Evolutionary conservation across 2,888 invertebrate species (phyloP).

Genomic region (Octodonta nipae): DNA sequence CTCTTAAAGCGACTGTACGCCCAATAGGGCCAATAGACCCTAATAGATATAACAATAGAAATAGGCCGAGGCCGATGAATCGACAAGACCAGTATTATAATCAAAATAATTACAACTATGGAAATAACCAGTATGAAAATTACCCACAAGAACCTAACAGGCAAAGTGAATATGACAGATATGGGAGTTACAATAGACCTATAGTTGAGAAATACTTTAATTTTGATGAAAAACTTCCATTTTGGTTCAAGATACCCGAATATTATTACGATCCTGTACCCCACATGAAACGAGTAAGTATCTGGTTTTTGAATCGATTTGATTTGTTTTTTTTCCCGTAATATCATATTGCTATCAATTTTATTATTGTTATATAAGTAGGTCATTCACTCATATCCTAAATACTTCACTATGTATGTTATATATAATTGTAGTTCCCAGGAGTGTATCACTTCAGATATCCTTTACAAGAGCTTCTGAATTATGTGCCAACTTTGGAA

Average conservation of each 20-base stretch:
- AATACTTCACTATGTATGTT: not conserved
- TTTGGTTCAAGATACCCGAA: conserved; percentile 61
- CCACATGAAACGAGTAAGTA: conserved; percentile 59
- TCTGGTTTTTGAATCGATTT: too few species aligned
- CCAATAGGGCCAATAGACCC: conserved; percentile 44
- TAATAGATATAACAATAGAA: conserved; percentile 16
- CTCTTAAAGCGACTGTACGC: conserved; percentile 63
- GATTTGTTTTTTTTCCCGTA: too few species aligned
- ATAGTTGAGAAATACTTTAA: conserved; percentile 56
- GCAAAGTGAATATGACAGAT: conserved; percentile 5
- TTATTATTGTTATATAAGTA: too few species aligned
- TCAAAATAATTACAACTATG: conserved; percentile 6
- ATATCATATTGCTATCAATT: too few species aligned
- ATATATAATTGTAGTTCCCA: conserved; percentile 50
- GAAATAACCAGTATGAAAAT: conserved; percentile 1
- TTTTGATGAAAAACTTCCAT: conserved; percentile 68
- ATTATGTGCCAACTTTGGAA: conserved; percentile 51
- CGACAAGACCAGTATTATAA: conserved; percentile 5
- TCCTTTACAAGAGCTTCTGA: conserved; percentile 65
- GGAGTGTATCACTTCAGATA: conserved; percentile 80
- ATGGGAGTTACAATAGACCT: conserved; percentile 18
- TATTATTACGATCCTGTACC: conserved; percentile 48
- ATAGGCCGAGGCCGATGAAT: conserved; percentile 13
- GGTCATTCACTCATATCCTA: not conserved
- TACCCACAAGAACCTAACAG: conserved; percentile 7